Evolutionary conservation across 2,113 vertebrate species (phyloP).

Genomic region (Caranx ignobilis): DNA sequence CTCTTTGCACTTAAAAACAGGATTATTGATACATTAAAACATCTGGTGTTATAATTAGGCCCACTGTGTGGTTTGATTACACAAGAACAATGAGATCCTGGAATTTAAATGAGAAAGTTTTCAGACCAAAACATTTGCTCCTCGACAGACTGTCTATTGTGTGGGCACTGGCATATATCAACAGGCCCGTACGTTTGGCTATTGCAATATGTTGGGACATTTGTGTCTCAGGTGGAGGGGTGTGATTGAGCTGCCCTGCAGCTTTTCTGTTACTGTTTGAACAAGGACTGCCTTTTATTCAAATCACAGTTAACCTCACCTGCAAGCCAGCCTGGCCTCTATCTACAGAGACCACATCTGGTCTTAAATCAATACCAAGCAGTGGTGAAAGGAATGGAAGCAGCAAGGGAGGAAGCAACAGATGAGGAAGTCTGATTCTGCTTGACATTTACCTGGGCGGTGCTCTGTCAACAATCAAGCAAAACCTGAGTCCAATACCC

Average conservation of each 20-base stretch:
- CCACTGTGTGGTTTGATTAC: neutral
- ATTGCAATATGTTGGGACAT: conserved; percentile 12
- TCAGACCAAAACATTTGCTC: conserved; percentile 12
- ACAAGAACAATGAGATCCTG: neutral
- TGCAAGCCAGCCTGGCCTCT: conserved; percentile 30
- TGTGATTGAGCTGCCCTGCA: conserved; percentile 41
- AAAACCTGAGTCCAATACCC: conserved; percentile 24
- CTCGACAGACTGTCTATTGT: conserved; percentile 1
- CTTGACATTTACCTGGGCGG: conserved; percentile 59
- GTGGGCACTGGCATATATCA: neutral
- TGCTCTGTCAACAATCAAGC: conserved; percentile 52
- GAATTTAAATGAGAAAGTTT: conserved; percentile 15
- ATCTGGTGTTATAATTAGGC: neutral
- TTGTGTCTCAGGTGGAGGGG: conserved; percentile 21
- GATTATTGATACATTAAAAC: neutral
- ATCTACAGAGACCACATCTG: conserved; percentile 58
- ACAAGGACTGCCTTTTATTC: conserved; percentile 61
- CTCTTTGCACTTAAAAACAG: neutral
- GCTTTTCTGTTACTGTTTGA: conserved; percentile 49
- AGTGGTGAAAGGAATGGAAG: conserved; percentile 30
- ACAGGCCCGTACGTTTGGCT: conserved; percentile 1
- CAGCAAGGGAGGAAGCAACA: conserved; percentile 10
- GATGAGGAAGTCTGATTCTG: conserved; percentile 41
- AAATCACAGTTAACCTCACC: conserved; percentile 57
- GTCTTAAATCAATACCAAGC: conserved; percentile 67